Base-by-base conservation (phyloP, 1,140 invertebrate species). In the Cataglyphis hispanica region DNA sequence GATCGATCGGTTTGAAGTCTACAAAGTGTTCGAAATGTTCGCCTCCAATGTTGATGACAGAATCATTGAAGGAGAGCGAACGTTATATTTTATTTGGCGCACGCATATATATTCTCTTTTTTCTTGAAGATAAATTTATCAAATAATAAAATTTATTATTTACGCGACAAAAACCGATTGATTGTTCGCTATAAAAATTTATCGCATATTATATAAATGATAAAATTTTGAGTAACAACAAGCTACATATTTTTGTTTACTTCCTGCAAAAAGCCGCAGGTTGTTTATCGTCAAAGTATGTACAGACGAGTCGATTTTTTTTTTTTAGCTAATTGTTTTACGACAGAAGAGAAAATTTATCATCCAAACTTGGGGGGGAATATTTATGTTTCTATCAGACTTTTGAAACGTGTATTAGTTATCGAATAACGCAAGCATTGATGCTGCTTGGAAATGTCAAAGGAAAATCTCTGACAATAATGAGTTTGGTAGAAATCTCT, bases 341-440 rank as follows among this genome's bases (percentile, higher is more conserved):
- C 19, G 34, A 80, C 63, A 66, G n/a, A n/a, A 67, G 31, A 7
- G 46, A 53, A 31, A 80, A 80, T 80, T 80, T 80, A 80, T 80
- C 50, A 43, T 22, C 8, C 11, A 8, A 69, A 69, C 64, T 80
- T 69, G 31, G 46, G 46, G 16, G 31, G 46, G 46, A 34, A 80
- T 61, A 16, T 34, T 80, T 67, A 31, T 31, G 3, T 19, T 56
- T 69, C 22, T 56, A 69, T 10, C 7, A 22, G 22, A 16, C 2
- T 64, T 37, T 40, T 31, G 31, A 56, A 80, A 40, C 77, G 56
- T 80, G 2, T 46, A 43, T 31, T n/a, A n/a, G n/a, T 7, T 37
- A 56, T 56, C 63, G 10, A 56, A 31, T 13, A 40, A 43, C 37
- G n/a, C 40, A 10, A 53, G 61, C 27, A 67, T 80, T 27, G 77